Base-by-base conservation (phyloP, 2,888 invertebrate genomes). In the Ceraclea dissimilis region DNA sequence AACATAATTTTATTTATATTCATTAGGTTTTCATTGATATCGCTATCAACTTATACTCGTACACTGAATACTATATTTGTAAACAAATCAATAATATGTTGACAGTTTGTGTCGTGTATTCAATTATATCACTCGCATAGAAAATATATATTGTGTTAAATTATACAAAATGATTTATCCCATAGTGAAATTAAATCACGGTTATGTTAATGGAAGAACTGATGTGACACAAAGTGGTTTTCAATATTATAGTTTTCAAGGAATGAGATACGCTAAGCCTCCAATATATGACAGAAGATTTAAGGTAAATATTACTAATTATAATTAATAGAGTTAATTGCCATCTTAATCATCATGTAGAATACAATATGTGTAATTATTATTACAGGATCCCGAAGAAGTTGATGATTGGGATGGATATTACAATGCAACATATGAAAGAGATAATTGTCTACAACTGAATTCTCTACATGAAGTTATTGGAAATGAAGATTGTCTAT, bases 401-500 rank as follows among this genome's bases (percentile, higher is more conserved):
- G 2, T 51, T 21, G 47, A 34, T 8, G 33, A 49, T 16, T 59
- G 60, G 60, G 13, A 13, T 1, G 60, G 54, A 5, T 6, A 49
- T 10, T 49, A 48, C 11, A 50, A 60, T 44, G 60, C 62, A 2
- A 56, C 57, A 5, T 39, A 48, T 2, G 59, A 57, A 47, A 44
- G 59, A 17, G 52, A 22, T 16, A 19, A 20, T 1, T 60, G 60
- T 22, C 49, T 58, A 6, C 60, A 60, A 26, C 53, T 47, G 2
- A 53, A 58, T 53, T 19, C 52, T n/a, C 44, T 54, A 5, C 43
- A 51, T 18, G 54, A 51, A 33, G 44, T 49, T 2, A 6, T 54
- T 2, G 62, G 62, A 19, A 81, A 85, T 65, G 90, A 90, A 71
- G 88, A 90, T 65, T 90, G 89, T 64, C 75, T 90, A 4, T 89